Base-by-base conservation (phyloP, 2,888 invertebrate genomes). In the Sympetrum striolatum region DNA sequence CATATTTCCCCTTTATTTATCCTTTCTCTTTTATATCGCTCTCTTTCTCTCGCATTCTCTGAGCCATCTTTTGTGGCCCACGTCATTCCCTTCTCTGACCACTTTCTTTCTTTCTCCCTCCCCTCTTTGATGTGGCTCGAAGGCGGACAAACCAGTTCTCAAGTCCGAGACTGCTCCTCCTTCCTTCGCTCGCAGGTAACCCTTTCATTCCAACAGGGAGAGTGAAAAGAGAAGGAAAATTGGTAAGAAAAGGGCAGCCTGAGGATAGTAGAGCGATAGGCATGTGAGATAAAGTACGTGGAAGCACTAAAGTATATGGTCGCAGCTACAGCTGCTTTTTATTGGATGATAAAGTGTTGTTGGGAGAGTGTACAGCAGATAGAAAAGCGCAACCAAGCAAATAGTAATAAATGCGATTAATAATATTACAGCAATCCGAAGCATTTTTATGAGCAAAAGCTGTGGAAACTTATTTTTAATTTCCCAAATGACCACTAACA, bases 91-190 rank as follows among this genome's bases (percentile, higher is more conserved):
- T 39, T 31, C 37, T 82, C 82, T 35, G n/a, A 60, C 64, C 60
- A 22, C 37, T 86, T n/a, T 82, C 82, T 35, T 58, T 82, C 58
- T 44, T 25, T 35, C 60, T 60, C 35, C 60, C 39, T 37, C 18
- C 86, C 6, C n/a, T 44, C 81, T 44, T 81, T 81, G 82, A 82
- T 53, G 82, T 82, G 53, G 86, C 86, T 60, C 64, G 35, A 60
- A 86, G 64, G 86, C 86, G 86, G 86, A 60, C 86, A 86, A 86
- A 86, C 86, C 86, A 60, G 86, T 86, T 86, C 82, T 31, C 8
- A 35, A 14, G 31, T 86, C 86, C 86, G 86, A 86, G 86, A 86
- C 86, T 35, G 60, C 58, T 86, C 60, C 86, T 60, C 86, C 53
- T 53, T 15, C 25, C 81, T 48, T 25, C 31, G 22, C 37, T 12